Evolutionary conservation across 2,888 invertebrate species (phyloP).

Genomic region (Alsophila aescularia): DNA sequence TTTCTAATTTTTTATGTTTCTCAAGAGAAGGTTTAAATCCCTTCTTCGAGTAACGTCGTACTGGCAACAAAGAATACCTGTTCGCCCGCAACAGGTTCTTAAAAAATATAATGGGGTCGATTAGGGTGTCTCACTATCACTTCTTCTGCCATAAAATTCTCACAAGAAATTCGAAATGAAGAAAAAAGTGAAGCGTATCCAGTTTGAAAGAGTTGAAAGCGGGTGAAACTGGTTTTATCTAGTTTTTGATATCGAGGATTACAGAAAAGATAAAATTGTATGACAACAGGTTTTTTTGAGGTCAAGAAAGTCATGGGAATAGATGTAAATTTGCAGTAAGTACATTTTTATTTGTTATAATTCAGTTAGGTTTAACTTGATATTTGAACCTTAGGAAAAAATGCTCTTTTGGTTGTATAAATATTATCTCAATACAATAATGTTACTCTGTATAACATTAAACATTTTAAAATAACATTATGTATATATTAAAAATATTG

Average conservation of each 20-base stretch:
- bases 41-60: too few relatives aligned
- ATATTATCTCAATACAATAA: too few relatives aligned
- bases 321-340: background rate
- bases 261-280: slow-evolving; percentile 23
- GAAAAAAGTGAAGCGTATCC: slow-evolving; percentile 8
- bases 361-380: too few relatives aligned
- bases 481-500: too few relatives aligned
- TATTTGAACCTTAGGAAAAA: too few relatives aligned
- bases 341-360: too few relatives aligned
- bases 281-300: slow-evolving; percentile 26
- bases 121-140: slow-evolving; percentile 5
- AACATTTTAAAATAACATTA: too few relatives aligned
- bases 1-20: too few relatives aligned
- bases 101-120: slow-evolving; percentile 29
- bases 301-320: slow-evolving; percentile 32
- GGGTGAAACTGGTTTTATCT: slow-evolving; percentile 24
- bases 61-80: slow-evolving; percentile 24
- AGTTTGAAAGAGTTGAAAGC: slow-evolving; percentile 15
- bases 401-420: too few relatives aligned
- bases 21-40: too few relatives aligned
- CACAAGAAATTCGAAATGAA: slow-evolving; percentile 33
- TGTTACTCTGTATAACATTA: too few relatives aligned
- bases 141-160: slow-evolving; percentile 17
- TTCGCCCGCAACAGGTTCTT: slow-evolving; percentile 32
- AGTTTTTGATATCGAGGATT: slow-evolving; percentile 24